Evolutionary conservation across 2,113 vertebrate genomes (phyloP).

Genomic region (Salvelinus alpinus): DNA sequence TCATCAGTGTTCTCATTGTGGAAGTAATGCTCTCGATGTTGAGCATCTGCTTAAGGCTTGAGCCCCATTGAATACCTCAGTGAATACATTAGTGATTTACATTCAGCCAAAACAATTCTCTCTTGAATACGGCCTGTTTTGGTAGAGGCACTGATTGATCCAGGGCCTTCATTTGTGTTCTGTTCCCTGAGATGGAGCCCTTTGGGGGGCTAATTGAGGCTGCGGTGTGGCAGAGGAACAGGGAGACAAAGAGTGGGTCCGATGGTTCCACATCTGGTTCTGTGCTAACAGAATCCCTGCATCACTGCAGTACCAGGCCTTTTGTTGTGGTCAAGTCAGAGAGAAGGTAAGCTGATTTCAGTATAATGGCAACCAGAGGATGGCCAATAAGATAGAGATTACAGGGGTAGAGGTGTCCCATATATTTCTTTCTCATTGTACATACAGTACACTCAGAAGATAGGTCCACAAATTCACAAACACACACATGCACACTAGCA

Average conservation of each 20-base stretch:
- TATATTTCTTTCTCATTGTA: neutral
- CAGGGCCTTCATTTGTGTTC: neutral
- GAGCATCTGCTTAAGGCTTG: neutral
- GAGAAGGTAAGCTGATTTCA: slow-evolving; percentile 9
- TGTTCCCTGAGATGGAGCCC: neutral
- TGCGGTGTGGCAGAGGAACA: neutral
- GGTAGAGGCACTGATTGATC: neutral
- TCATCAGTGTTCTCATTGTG: neutral
- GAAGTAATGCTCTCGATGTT: neutral
- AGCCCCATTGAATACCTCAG: neutral
- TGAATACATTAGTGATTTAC: neutral
- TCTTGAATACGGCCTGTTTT: neutral
- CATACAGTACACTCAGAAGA: neutral
- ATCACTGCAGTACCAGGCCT: neutral
- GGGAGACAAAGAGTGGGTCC: neutral
- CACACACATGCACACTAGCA: neutral
- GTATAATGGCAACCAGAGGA: neutral
- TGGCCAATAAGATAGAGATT: neutral
- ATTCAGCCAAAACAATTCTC: slow-evolving; percentile 5
- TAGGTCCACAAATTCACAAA: neutral
- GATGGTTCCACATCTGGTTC: slow-evolving; percentile 1
- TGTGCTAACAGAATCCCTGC: neutral
- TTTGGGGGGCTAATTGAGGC: neutral
- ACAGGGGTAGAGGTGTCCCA: neutral
- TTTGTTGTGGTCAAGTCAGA: neutral